phyloP scores from a whole-genome alignment of 2,113 vertebrate species.

The Beaufortia kweichowensis region DNA sequence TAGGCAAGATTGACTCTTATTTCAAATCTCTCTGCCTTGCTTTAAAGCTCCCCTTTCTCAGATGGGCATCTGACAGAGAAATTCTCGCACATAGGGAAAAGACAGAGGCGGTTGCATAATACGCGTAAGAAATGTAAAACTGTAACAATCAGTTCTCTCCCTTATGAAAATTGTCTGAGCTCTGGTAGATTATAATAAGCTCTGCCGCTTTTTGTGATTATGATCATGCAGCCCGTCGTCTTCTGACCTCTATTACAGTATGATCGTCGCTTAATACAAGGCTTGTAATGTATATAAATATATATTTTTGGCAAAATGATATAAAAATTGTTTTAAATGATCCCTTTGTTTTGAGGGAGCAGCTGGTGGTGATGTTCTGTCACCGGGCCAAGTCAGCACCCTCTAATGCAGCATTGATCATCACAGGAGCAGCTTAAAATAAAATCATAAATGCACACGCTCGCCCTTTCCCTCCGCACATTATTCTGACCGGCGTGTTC shows the following conservation, averaged over 20 bases:
- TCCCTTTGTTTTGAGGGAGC: slow-evolving; percentile 22
- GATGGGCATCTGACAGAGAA: neutral
- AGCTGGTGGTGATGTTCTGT: slow-evolving; percentile 42
- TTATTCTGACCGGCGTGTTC: slow-evolving; percentile 35
- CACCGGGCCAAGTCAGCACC: slow-evolving; percentile 16
- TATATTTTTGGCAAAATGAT: slow-evolving; percentile 32
- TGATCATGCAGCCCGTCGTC: slow-evolving; percentile 22
- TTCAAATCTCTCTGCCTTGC: slow-evolving; percentile 4
- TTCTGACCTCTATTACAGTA: slow-evolving; percentile 2
- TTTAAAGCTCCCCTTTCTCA: slow-evolving; percentile 25
- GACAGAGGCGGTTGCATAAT: neutral
- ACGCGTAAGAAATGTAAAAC: neutral
- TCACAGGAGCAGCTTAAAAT: slow-evolving; percentile 40
- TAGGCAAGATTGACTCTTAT: slow-evolving; percentile 23
- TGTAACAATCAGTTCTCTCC: slow-evolving; percentile 2
- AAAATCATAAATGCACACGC: slow-evolving; percentile 43
- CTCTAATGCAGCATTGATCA: slow-evolving; percentile 49
- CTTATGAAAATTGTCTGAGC: slow-evolving; percentile 4
- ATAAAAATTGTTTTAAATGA: slow-evolving; percentile 48
- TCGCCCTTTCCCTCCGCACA: neutral
- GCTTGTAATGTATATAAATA: neutral
- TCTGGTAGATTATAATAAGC: slow-evolving; percentile 18
- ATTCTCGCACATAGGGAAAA: neutral
- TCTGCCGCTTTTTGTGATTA: slow-evolving; percentile 6
- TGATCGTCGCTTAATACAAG: neutral